Percentiles rank a stretch among this genome's conserved stretches.
These are phyloP conservation scores for Sycobia sp. DNA, from an alignment of 1,140 invertebrate species.

Conservation along the genomic window DNA sequence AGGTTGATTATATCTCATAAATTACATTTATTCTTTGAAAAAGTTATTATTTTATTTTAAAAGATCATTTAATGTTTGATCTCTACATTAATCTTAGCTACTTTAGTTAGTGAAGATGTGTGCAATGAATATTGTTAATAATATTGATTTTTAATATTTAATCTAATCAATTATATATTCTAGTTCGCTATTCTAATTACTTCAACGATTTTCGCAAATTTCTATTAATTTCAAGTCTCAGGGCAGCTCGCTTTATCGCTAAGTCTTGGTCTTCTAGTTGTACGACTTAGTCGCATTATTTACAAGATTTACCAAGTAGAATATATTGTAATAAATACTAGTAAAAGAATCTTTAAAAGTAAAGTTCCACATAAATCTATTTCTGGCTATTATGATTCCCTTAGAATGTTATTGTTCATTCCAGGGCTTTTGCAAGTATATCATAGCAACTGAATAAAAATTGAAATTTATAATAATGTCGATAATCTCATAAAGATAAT, in stretches of 20 bases:
- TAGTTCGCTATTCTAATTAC: neutral
- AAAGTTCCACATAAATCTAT: slow-evolving; percentile 2
- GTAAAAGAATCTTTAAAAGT: slow-evolving; percentile 3
- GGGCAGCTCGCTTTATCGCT: slow-evolving; percentile 16
- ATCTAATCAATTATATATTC: no score
- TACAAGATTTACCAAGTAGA: slow-evolving; percentile 10
- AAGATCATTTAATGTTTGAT: no score
- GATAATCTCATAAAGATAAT: no score
- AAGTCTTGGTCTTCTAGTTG: slow-evolving; percentile 30
- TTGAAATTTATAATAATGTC: neutral
- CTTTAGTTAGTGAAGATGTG: no score
- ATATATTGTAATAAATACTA: slow-evolving; percentile 1
- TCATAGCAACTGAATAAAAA: no score
- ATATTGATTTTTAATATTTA: no score
- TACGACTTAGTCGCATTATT: slow-evolving; percentile 24
- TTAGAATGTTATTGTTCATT: slow-evolving; percentile 9
- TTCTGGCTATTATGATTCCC: slow-evolving; percentile 5
- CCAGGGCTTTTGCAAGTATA: no score
- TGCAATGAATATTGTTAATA: no score
- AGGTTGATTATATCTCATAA: no score
- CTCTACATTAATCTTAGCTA: no score
- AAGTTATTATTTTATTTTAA: no score
- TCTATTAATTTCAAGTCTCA: slow-evolving; percentile 23
- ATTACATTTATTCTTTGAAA: no score
- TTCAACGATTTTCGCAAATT: neutral